These are phyloP conservation scores for Falcaria lacertinaria DNA, from an alignment of 2,888 invertebrate species.

Conservation along the genomic window DNA sequence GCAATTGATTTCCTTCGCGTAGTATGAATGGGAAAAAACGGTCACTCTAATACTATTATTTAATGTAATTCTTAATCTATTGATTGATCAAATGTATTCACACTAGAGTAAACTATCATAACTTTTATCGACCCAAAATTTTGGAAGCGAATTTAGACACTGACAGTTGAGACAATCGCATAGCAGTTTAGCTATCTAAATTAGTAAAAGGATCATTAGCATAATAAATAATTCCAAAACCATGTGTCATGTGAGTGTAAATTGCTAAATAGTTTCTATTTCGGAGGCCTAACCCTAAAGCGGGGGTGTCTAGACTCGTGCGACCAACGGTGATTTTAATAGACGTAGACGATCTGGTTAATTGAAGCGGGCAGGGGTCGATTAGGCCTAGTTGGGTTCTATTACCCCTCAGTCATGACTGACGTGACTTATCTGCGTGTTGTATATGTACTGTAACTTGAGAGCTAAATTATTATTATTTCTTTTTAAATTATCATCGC, in stretches of 20 bases:
- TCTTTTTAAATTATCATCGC: too few species aligned
- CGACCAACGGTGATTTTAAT: slow-evolving; percentile 25
- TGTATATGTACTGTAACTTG: neutral
- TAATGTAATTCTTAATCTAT: too few species aligned
- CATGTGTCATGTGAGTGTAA: slow-evolving; percentile 5
- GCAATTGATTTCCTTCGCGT: too few species aligned
- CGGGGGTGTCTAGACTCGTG: slow-evolving; percentile 19
- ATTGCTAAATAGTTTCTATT: slow-evolving; percentile 13
- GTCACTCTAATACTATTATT: too few species aligned
- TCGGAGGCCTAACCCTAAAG: slow-evolving; percentile 12
- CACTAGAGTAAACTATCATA: too few species aligned
- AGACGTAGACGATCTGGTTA: slow-evolving; percentile 19
- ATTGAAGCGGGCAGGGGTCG: slow-evolving; percentile 14
- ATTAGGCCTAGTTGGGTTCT: neutral
- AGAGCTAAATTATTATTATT: too few species aligned
- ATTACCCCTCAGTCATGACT: neutral
- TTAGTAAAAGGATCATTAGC: neutral
- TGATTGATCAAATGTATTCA: too few species aligned
- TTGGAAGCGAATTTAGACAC: too few species aligned
- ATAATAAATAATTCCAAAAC: neutral
- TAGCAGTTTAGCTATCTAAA: too few species aligned
- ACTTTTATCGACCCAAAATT: too few species aligned
- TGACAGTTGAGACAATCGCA: too few species aligned
- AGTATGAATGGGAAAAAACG: too few species aligned
- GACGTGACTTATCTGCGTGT: neutral